These are phyloP conservation scores for Cantharis nigra DNA, from an alignment of 2,888 invertebrate genomes.

Conservation along the genomic window DNA sequence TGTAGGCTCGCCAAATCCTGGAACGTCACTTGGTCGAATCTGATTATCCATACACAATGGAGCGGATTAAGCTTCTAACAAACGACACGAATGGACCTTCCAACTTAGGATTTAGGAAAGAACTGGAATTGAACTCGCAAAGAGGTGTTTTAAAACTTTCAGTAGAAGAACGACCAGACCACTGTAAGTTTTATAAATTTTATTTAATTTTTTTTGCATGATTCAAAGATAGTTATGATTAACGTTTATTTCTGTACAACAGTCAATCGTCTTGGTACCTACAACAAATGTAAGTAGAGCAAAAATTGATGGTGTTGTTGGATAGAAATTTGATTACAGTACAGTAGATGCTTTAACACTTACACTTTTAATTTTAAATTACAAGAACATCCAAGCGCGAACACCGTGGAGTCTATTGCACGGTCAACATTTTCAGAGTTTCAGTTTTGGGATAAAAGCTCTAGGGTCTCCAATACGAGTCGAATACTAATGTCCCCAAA, in stretches of 20 bases:
- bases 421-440: neutral
- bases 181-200: constrained; percentile 63
- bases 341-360: constrained; percentile 6
- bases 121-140: constrained; percentile 70
- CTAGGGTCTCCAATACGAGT: too few relatives aligned
- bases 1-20: constrained; percentile 78
- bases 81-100: constrained; percentile 61
- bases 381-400: neutral
- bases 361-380: constrained; percentile 1
- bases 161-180: constrained; percentile 72
- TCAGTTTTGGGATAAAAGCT: too few relatives aligned
- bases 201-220: neutral
- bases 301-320: neutral
- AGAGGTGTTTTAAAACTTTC: constrained; percentile 74
- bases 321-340: neutral
- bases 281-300: constrained; percentile 8
- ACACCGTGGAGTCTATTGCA: neutral
- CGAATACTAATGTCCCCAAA: too few relatives aligned
- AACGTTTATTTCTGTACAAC: constrained; percentile 13
- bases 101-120: constrained; percentile 44
- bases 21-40: constrained; percentile 88
- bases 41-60: constrained; percentile 78
- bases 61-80: constrained; percentile 72
- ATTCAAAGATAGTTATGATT: neutral
- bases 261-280: constrained; percentile 12